phyloP scores from a whole-genome alignment of 2,113 vertebrate genomes.

The Condylura cristata region DNA sequence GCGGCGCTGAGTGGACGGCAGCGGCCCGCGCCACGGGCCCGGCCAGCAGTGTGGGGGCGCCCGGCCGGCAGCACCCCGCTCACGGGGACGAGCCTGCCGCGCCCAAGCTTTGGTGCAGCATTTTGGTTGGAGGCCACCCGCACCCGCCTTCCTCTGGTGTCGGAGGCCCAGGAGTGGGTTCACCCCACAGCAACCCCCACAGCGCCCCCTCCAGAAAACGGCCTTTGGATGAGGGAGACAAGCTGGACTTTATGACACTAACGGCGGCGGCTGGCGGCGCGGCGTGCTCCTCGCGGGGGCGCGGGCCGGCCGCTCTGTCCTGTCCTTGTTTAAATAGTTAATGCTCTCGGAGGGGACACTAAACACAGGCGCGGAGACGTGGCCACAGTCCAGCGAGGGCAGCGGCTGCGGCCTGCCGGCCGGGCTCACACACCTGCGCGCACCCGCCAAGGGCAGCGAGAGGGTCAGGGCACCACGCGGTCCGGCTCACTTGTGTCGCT shows the following conservation, averaged over 20 bases:
- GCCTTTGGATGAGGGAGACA: constrained; percentile 77
- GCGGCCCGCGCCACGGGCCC: neutral
- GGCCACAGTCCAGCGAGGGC: constrained; percentile 73
- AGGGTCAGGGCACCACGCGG: neutral
- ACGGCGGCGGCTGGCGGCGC: neutral
- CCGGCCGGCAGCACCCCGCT: neutral
- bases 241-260: constrained; percentile 64
- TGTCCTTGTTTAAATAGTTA: constrained; percentile 74
- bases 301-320: neutral
- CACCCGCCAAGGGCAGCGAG: constrained; percentile 51
- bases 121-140: constrained; percentile 42
- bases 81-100: neutral
- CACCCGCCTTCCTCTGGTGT: neutral
- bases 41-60: neutral
- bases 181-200: neutral
- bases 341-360: constrained; percentile 65
- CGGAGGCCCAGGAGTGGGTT: neutral
- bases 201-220: constrained; percentile 56
- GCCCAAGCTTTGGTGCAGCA: constrained; percentile 75
- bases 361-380: constrained; percentile 68
- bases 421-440: neutral
- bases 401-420: too few relatives aligned
- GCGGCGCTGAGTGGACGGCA: neutral
- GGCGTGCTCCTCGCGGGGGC: neutral
- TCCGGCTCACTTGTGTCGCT: constrained; percentile 93